Evolutionary conservation across 2,888 invertebrate species (phyloP).

Genomic region (Drosophila parthenogenetica): DNA sequence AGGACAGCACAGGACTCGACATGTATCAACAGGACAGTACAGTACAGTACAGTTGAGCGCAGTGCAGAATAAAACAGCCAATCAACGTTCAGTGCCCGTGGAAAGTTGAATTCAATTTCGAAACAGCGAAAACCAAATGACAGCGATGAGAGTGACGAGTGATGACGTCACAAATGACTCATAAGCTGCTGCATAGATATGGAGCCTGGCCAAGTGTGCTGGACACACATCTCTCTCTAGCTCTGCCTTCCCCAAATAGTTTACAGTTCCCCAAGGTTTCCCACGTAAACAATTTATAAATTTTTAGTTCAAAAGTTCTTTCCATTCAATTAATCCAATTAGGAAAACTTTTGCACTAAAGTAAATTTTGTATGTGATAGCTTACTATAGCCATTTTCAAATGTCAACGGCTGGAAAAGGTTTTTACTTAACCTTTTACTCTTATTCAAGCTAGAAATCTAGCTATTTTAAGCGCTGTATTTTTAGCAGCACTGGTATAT

Average conservation of each 20-base stretch:
- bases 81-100: slow-evolving; percentile 37
- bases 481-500: slow-evolving; percentile 9
- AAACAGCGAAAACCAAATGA: slow-evolving; percentile 54
- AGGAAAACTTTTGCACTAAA: too few relatives aligned
- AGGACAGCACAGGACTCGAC: slow-evolving; percentile 8
- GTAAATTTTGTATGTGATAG: too few relatives aligned
- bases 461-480: background rate
- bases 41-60: slow-evolving; percentile 11
- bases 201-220: slow-evolving; percentile 5
- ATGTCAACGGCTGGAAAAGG: too few relatives aligned
- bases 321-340: too few relatives aligned
- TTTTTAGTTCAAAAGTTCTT: too few relatives aligned
- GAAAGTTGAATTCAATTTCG: slow-evolving; percentile 68
- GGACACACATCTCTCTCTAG: slow-evolving; percentile 13
- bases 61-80: slow-evolving; percentile 30
- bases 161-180: slow-evolving; percentile 45
- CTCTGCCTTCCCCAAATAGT: background rate
- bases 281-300: too few relatives aligned
- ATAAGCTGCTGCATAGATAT: slow-evolving; percentile 34
- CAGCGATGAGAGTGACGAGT: slow-evolving; percentile 28
- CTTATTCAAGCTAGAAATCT: background rate
- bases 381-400: too few relatives aligned
- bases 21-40: background rate
- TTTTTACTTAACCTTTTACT: too few relatives aligned
- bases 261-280: too few relatives aligned